A percentile compares a stretch with the other conserved stretches of the same genome.
These are phyloP conservation scores for Hyphantria cunea DNA, from an alignment of 1,140 invertebrate species.

Conservation along the genomic window DNA sequence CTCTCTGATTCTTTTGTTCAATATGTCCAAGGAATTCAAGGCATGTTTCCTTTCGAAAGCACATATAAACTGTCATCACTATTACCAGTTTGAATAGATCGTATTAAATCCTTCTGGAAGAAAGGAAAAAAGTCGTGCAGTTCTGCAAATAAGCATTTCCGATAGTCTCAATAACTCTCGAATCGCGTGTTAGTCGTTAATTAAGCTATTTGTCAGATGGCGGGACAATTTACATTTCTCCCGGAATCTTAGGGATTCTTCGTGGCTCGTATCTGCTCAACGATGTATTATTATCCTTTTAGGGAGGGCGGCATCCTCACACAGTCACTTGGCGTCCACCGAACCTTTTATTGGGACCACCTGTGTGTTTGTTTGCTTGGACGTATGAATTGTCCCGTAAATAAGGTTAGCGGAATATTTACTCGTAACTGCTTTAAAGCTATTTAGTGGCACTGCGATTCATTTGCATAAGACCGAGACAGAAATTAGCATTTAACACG, in stretches of 20 bases:
- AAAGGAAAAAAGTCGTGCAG: slow-evolving; percentile 10
- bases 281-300: slow-evolving; percentile 81
- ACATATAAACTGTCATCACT: slow-evolving; percentile 4
- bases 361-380: slow-evolving; percentile 73
- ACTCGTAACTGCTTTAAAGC: slow-evolving; percentile 54
- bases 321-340: slow-evolving; percentile 62
- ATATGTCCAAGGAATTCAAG: slow-evolving; percentile 52
- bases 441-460: slow-evolving; percentile 63
- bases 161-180: slow-evolving; percentile 71
- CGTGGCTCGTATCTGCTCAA: slow-evolving; percentile 62
- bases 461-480: slow-evolving; percentile 61
- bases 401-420: slow-evolving; percentile 76
- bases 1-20: slow-evolving; percentile 56
- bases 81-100: background rate
- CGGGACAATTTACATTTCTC: slow-evolving; percentile 77
- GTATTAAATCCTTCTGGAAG: slow-evolving; percentile 43
- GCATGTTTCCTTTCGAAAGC: slow-evolving; percentile 8
- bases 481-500: slow-evolving; percentile 66
- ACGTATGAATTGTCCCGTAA: slow-evolving; percentile 81
- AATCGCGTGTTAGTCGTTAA: slow-evolving; percentile 75
- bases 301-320: slow-evolving; percentile 75
- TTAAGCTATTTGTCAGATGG: slow-evolving; percentile 81
- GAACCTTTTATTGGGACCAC: slow-evolving; percentile 78
- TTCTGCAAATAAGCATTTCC: slow-evolving; percentile 52
- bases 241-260: slow-evolving; percentile 57